A percentile compares a stretch with the other conserved stretches of the same genome.
phyloP scores from a whole-genome alignment of 2,888 invertebrate species.

The Prosapia bicincta region DNA sequence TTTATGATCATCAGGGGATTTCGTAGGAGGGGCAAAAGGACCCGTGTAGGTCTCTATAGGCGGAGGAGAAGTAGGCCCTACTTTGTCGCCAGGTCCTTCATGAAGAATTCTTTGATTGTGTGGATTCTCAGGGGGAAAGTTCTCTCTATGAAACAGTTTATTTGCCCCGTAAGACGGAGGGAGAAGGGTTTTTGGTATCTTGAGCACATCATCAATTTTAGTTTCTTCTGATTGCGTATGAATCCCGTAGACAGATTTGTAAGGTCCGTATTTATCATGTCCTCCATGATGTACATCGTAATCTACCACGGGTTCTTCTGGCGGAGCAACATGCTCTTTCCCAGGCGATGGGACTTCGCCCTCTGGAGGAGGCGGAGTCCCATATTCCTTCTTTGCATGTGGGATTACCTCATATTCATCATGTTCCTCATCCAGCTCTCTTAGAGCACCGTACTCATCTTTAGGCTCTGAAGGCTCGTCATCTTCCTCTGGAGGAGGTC shows the following conservation, averaged over 20 bases:
- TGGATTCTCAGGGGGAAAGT: neutral
- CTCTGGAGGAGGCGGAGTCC: neutral
- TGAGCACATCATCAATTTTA: neutral
- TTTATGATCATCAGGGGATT: neutral
- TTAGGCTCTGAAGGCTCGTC: neutral
- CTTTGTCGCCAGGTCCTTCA: neutral
- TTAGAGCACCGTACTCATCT: neutral
- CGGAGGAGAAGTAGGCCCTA: neutral
- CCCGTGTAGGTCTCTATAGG: too few relatives aligned
- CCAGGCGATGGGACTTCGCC: neutral
- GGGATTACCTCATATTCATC: neutral
- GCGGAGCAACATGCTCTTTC: too few relatives aligned
- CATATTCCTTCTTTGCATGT: neutral
- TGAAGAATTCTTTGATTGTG: neutral
- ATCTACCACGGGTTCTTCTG: too few relatives aligned
- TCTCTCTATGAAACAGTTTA: neutral
- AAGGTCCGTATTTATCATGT: neutral
- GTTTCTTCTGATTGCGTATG: neutral
- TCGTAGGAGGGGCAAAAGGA: neutral
- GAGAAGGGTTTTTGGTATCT: neutral
- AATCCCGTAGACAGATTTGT: neutral
- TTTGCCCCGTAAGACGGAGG: neutral
- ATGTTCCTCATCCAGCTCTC: neutral
- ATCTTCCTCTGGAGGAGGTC: neutral
- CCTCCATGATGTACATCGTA: too few relatives aligned